Base-by-base conservation (phyloP, 2,888 invertebrate genomes). In the Chydorus sphaericus region DNA sequence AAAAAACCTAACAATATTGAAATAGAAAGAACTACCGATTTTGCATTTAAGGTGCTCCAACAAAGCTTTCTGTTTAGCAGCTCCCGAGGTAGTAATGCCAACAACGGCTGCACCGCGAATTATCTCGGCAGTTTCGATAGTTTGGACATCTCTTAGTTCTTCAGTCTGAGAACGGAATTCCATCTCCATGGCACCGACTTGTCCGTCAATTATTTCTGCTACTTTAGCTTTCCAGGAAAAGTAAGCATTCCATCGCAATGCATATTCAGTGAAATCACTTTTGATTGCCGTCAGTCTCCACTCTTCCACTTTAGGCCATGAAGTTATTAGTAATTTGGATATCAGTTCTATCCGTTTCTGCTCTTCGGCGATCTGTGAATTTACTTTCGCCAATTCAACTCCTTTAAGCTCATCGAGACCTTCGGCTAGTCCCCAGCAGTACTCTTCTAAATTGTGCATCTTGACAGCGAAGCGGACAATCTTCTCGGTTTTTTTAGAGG, bases 61-160 rank as follows among this genome's bases (percentile, higher is more conserved):
- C 5, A 83, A 70, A 1, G 75, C 72, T 61, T 80, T 79, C 20
- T 80, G 69, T 54, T 80, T 74, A 0, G 87, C 85, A 0, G 86
- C 86, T 18, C 80, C 78, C 0, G 84, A 81, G 1, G 87, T 87
- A 7, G 88, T 89, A 68, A 85, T 80, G 1, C 83, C 86, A 26
- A 86, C 73, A 2, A 85, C 76, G 36, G 76, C 66, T 10, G 63
- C 58, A 3, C 57, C 8, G 37, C 58, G 18, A 37, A 58, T 53
- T 28, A 63, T 36, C 54, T 59, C 59, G 2, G 74, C 75, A 0
- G 70, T 64, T 57, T 69, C 73, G 64, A 80, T 73, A 37, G 75
- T 69, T 61, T 76, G 73, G 6, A 75, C 73, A 60, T 82, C 79
- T 51, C 76, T 73, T 39, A 75, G 66, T 58, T 76, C 75, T 3